Base-by-base conservation (phyloP, 2,113 vertebrate species). In the Pseudorhombus dupliciocellatus region DNA sequence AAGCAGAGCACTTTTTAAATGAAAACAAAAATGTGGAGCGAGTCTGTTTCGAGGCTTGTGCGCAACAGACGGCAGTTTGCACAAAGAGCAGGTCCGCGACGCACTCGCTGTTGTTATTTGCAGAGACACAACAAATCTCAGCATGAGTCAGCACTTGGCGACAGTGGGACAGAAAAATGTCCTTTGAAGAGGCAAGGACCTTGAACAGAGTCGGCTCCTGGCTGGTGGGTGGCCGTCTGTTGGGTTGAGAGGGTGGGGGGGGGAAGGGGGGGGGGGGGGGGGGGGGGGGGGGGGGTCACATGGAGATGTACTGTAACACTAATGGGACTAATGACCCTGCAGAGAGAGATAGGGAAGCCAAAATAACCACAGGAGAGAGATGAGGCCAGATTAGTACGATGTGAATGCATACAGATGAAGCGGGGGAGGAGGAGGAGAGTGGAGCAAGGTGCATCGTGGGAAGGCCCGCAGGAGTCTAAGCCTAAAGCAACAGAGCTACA, bases 251-350 rank as follows among this genome's bases (percentile, higher is more conserved):
- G 53, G 5, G 25, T 12, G 42, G 4, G 42, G 5, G 42, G 2
- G n/a, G n/a, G 7, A 7, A 20, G n/a, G 8, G 26, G 12, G 5
- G 8, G 20, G 5, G 50, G 4, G n/a, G 11, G n/a, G 11, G 28
- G 21, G 7, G 14, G 20, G 22, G 28, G 37, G 21, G 31, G 7
- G 15, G 24, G 1, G n/a, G 56, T 21, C 56, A 37, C 8, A 59
- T 59, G 12, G 57, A 22, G 57, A 14, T 40, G 34, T 40, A 7
- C n/a, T 59, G 1, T 40, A 37, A 59, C 24, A 59, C 40, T 22
- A 40, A 59, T 40, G 24, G 34, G 57, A 40, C 31, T 40, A 59
- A 40, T 40, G 40, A 59, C 34, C 15, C 31, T 22, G 57, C 57
- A 22, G 57, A 24, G 34, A 14, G 31, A 58, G 31, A 58, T 12